Conservation (phyloP, 2,113 vertebrate genomes). For the Dicerorhinus sumatrensis region DNA sequence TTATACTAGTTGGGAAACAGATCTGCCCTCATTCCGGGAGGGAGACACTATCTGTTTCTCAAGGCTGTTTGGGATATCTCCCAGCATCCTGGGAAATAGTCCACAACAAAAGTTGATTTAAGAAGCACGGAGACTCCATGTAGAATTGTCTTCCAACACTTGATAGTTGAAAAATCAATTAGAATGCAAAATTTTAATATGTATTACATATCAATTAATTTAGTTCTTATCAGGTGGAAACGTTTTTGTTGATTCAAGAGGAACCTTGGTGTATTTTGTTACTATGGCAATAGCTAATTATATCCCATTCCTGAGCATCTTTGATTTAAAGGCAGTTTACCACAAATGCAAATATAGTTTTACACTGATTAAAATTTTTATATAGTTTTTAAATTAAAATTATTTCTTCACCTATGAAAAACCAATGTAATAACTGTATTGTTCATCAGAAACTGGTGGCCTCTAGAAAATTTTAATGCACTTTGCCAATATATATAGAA, state of each 20-base stretch:
- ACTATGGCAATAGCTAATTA: neutral
- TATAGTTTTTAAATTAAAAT: conserved; percentile 38
- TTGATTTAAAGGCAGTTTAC: conserved; percentile 19
- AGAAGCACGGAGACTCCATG: neutral
- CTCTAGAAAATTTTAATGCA: neutral
- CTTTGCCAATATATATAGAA: neutral
- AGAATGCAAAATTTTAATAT: neutral
- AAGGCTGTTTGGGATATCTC: neutral
- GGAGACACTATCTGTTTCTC: neutral
- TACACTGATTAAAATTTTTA: neutral
- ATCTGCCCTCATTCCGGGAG: neutral
- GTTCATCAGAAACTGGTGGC: neutral
- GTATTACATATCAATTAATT: neutral
- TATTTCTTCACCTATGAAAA: neutral
- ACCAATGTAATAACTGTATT: neutral
- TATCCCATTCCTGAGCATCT: neutral
- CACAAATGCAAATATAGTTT: neutral
- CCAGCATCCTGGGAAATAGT: neutral
- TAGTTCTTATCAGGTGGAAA: neutral
- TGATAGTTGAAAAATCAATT: neutral
- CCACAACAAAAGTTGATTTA: neutral
- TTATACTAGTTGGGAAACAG: neutral
- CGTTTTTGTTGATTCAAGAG: neutral
- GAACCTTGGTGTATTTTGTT: neutral
- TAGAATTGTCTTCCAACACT: neutral